Evolutionary conservation across 2,113 vertebrate species (phyloP), one percentile per base, ranked within the genome.

Genomic region (Proterorhinus semilunaris): DNA sequence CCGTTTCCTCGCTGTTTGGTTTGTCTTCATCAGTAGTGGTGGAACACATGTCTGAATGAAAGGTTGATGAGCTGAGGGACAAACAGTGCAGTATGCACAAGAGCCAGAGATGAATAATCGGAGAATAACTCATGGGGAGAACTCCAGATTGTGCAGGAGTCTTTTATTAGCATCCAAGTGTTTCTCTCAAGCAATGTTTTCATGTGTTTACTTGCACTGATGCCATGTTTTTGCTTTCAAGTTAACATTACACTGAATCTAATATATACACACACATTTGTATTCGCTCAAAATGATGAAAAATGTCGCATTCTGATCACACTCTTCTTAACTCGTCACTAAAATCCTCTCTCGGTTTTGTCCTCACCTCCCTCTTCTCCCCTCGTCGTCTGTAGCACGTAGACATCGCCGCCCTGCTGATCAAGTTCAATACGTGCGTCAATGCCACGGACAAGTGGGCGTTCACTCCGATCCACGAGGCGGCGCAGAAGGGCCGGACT

Each of bases 391-490:
- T 94, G 65, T 94, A 94, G 93, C 93, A 94, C n/a, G 93, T 94
- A 75, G 93, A 94, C 74, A 94, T 94, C 10, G 93, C 93, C 0
- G 93, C 93, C 45, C 86, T 94, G 68, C 80, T 94, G 68, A 94
- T 94, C 65, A 94, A 94, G 76, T 93, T 89, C 87, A 93, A 92
- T 90, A 93, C 93, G 0, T 94, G 92, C 44, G 93, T 94, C 21
- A 94, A 94, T 13, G 93, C 93, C 68, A 94, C 93, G 0, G 93
- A 94, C 72, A 94, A 94, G 81, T 94, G 93, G 93, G 93, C 93
- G 0, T 94, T 94, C 36, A 94, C 93, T 1, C 93, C 93, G 0
- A 85, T 94, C 10, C 93, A 94, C 9, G 93, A 94, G 66, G 93
- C 93, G 0, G 93, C 93, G 1, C 93, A 94, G 88, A 94, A 94